Percentiles rank a stretch among this genome's conserved stretches.
Conservation (phyloP, 2,888 invertebrate species). For the Nomada flava region DNA sequence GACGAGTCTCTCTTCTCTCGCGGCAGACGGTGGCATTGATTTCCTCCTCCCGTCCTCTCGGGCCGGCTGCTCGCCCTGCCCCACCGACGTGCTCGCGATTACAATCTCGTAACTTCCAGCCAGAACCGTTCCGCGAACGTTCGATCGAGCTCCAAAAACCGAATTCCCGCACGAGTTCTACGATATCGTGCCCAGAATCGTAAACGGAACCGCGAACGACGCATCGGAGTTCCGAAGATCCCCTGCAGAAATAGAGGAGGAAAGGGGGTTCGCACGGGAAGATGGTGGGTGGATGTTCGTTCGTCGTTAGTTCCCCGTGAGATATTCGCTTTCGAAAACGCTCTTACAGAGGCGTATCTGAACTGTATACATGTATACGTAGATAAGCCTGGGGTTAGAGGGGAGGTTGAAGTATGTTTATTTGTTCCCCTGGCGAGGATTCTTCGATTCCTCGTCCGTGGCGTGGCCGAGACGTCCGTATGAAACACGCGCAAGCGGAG, state of each 20-base stretch:
- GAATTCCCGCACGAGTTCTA: no score
- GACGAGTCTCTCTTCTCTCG: conserved; percentile 61
- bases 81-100: conserved; percentile 31
- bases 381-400: no score
- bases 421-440: conserved; percentile 14
- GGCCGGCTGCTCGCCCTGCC: conserved; percentile 50
- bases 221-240: no score
- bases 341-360: not conserved
- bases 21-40: conserved; percentile 78
- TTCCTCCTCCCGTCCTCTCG: conserved; percentile 74
- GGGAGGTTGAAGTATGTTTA: conserved; percentile 3
- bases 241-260: not conserved
- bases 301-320: not conserved
- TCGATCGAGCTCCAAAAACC: not conserved
- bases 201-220: not conserved
- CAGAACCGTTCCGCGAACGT: not conserved
- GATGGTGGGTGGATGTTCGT: not conserved
- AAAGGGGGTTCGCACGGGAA: no score
- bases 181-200: not conserved
- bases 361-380: no score
- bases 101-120: conserved; percentile 38
- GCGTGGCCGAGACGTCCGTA: not conserved
- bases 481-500: conserved; percentile 11
- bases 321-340: conserved; percentile 1
- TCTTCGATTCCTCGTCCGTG: conserved; percentile 1